Evolutionary conservation across 2,888 invertebrate species (phyloP).

Genomic region (Tipula lateralis): DNA sequence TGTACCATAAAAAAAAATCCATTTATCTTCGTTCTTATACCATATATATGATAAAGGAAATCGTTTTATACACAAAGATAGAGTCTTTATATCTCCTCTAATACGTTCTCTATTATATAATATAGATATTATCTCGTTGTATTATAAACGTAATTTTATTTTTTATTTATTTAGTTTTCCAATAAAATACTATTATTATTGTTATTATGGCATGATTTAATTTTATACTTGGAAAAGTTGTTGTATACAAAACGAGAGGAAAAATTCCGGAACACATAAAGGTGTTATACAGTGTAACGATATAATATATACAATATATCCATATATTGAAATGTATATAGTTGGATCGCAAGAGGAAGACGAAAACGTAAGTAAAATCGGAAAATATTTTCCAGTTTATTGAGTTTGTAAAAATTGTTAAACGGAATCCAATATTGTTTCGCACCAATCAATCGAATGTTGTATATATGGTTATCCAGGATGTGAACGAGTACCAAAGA

Average conservation of each 20-base stretch:
- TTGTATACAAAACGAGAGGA: neutral
- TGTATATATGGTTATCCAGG: neutral
- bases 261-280: neutral
- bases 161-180: constrained; percentile 15
- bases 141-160: neutral
- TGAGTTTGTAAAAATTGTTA: neutral
- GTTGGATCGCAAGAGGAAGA: neutral
- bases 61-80: neutral
- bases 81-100: neutral
- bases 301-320: neutral
- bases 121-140: neutral
- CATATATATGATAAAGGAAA: neutral
- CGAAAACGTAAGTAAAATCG: neutral
- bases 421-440: neutral
- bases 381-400: neutral
- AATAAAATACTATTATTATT: constrained; percentile 11
- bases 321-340: too few species aligned
- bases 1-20: neutral
- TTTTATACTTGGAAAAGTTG: neutral
- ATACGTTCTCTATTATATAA: neutral
- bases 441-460: neutral
- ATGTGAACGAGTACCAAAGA: neutral
- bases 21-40: neutral
- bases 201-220: neutral
- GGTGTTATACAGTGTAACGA: neutral